Base-by-base conservation (phyloP, 2,888 invertebrate genomes). In the Oscheius sp. region DNA sequence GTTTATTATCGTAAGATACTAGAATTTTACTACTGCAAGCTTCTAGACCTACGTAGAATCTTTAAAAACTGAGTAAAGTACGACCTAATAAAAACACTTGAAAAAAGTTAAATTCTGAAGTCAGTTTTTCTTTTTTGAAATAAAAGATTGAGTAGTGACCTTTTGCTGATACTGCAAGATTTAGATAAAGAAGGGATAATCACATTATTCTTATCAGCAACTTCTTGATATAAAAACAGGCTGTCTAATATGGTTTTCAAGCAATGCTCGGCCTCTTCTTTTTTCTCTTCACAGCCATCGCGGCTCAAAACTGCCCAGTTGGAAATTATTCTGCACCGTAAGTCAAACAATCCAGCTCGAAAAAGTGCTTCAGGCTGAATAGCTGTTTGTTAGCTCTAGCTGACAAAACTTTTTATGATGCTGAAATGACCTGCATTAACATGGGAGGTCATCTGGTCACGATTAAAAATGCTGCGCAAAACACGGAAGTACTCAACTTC, bases 391-490 rank as follows among this genome's bases (percentile, higher is more conserved):
- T 61, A 27, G 45, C 12, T 1, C 3, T 61, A 8, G 10, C 45
- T 23, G 61, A 61, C 42, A 42, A 61, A 17, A 25, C 25, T 2
- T 61, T 61, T 25, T 61, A 61, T 29, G 31, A 27, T 6, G 61
- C 61, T 4, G 61, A 61, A 17, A 25, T 61, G 31, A 61, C 29
- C 6, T 61, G 61, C 42, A 61, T 61, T 5, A 25, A 61, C 25
- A 27, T 23, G 10, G 45, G 45, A 6, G 61, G 61, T 12, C 61
- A 61, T 27, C 29, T 61, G 29, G 61, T 61, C 2, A 45, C 61
- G 1, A 61, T 61, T 3, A 20, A 6, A 1, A 61, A 61, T n/a
- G 31, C 45, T 1, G n/a, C 17, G 4, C 45, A 61, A 45, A 61
- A 61, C 17, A 45, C 23, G 4, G 61, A 42, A 1, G 61, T 61